Evolutionary conservation across 1,140 invertebrate genomes (phyloP), one percentile per base, ranked within the genome.

Genomic region (Ganaspis sp.): DNA sequence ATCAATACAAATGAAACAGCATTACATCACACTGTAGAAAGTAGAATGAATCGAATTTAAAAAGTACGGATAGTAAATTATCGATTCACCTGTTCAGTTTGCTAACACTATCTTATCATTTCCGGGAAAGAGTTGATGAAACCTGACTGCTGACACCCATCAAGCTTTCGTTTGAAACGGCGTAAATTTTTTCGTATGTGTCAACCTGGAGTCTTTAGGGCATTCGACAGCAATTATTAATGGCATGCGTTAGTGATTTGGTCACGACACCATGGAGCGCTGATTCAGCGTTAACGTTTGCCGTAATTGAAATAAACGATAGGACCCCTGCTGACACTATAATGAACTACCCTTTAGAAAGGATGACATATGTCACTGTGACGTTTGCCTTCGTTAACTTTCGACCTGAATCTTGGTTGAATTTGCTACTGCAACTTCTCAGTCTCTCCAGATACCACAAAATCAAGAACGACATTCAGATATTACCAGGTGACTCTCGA

Each of bases 301-400:
- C 54, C 82, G 82, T 86, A 84, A 86, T 86, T 84, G 84, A 85
- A 84, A 86, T 80, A 79, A 85, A 85, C 75, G 81, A 81, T 73
- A 73, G 72, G 75, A 71, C 81, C 15, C 40, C 69, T 8, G 64
- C 73, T 78, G 75, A 70, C 72, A 49, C 76, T 29, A 81, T 84
- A 86, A 83, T 84, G 81, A 85, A 85, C 83, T 81, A 71, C 71
- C 69, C 73, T 79, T 85, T 83, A 82, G 74, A 72, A 74, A 29
- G 38, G 38, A 80, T 82, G 81, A 83, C 84, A 84, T 79, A 84
- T 81, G 82, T 85, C 83, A 80, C 58, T 29, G 54, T 77, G 76
- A 77, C 78, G 74, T 49, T 76, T 70, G 58, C 58, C 73, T 82
- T 83, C 76, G 77, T 81, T 81, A 77, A 69, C 53, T 73, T 74